Evolutionary conservation across 2,113 vertebrate species (phyloP).

Genomic region (Poecile atricapillus): DNA sequence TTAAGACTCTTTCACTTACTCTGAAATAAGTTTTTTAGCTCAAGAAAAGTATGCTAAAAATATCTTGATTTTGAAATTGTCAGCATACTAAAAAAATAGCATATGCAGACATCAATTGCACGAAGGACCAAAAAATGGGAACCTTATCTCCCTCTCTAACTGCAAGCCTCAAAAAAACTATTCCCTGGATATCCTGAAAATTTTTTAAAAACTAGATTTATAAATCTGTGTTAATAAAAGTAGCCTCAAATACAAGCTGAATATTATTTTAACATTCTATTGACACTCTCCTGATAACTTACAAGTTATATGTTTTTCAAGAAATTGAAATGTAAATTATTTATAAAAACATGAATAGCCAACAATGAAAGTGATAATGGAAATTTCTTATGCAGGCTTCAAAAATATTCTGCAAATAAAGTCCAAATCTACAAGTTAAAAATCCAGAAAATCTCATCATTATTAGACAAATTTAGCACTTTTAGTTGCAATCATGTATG

Average conservation of each 20-base stretch:
- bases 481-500: not conserved
- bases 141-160: not conserved
- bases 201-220: not conserved
- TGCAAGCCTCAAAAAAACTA: not conserved
- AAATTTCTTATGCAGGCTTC: not conserved
- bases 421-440: not conserved
- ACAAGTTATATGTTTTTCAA: not conserved
- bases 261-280: not conserved
- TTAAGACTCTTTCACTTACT: not conserved
- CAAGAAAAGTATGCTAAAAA: not conserved
- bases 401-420: not conserved
- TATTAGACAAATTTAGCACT: not conserved
- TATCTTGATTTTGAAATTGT: not conserved
- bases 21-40: not conserved
- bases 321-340: not conserved
- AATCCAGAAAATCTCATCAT: not conserved
- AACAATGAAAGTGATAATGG: not conserved
- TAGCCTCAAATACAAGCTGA: not conserved
- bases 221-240: not conserved
- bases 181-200: not conserved
- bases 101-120: not conserved
- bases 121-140: not conserved
- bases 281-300: not conserved
- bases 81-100: not conserved
- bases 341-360: not conserved